Base-by-base conservation (phyloP, 2,888 invertebrate genomes). In the Mamestra brassicae region DNA sequence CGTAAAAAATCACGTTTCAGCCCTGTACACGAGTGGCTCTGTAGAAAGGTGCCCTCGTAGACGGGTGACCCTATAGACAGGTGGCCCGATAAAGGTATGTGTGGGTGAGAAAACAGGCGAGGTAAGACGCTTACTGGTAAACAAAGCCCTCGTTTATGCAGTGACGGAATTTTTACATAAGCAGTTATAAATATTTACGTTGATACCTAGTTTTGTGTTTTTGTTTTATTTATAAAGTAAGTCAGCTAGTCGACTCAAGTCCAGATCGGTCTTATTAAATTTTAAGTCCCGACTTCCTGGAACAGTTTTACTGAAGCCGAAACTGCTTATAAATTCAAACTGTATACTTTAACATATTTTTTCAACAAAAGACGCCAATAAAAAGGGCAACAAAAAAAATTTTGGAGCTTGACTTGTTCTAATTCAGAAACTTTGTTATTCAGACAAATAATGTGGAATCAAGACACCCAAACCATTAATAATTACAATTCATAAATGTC, bases 41-140 rank as follows among this genome's bases (percentile, higher is more conserved):
- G 60, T 38, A 38, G 60, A 60, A n/a, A 60, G 17, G 38, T 60
- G 55, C 52, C 17, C 47, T 47, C 55, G 45, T 5, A n/a, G 8
- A 38, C 60, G 10, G 38, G 60, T n/a, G 60, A 2, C 38, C 4
- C 38, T 60, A 38, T n/a, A 38, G 60, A 60, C n/a, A 60, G 17
- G 60, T 60, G 55, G 17, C 6, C 42, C 36, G 50, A 5, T 47
- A 15, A 58, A 67, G 26, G 52, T 45, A 57, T 15, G 58, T 34
- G 83, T 82, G 69, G 80, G 83, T 62, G 83, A 60, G 17, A 7
- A 47, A 78, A 58, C 52, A 63, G 66, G 10, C 10, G 36, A 45
- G 68, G 0, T 63, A 80, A 63, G 80, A 58, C 7, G 45, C 52
- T 80, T 74, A 80, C 45, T 42, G 52, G 47, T 63, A 67, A 42